Percentiles rank a stretch among this genome's conserved stretches.
These are phyloP conservation scores for Augochlora pura DNA, from an alignment of 1,140 invertebrate genomes.

Conservation along the genomic window DNA sequence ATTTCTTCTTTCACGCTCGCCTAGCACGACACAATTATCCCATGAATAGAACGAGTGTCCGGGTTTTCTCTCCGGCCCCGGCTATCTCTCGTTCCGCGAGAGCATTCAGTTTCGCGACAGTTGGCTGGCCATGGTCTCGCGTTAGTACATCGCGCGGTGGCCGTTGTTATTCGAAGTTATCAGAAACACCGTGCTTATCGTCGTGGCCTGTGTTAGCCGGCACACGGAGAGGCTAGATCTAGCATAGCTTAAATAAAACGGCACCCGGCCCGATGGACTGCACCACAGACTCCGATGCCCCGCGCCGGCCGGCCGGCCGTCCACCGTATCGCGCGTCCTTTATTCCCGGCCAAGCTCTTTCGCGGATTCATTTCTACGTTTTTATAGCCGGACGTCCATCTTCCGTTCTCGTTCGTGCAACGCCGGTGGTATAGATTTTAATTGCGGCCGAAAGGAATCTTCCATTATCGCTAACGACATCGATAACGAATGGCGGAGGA, in stretches of 20 bases:
- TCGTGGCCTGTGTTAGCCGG: neutral
- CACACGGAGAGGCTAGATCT: neutral
- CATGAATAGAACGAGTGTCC: neutral
- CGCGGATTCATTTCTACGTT: neutral
- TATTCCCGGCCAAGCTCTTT: neutral
- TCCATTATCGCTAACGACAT: neutral
- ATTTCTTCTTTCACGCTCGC: neutral
- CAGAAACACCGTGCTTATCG: constrained; percentile 20
- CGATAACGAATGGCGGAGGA: too few relatives aligned
- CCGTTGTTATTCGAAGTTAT: constrained; percentile 8
- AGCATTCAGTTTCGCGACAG: neutral
- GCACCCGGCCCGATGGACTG: neutral
- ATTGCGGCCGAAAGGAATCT: neutral
- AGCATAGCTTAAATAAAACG: constrained; percentile 19
- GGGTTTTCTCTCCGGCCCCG: neutral
- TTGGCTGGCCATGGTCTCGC: neutral
- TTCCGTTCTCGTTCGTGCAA: neutral
- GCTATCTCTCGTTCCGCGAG: neutral
- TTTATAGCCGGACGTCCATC: too few relatives aligned
- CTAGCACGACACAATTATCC: neutral
- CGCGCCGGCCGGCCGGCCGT: neutral
- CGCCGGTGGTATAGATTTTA: neutral
- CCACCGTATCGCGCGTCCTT: neutral
- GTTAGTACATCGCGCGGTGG: neutral
- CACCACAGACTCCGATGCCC: neutral